Percentiles rank a stretch among this genome's conserved stretches.
phyloP scores from a whole-genome alignment of 2,797 vertebrate species.

The Argya squamiceps region DNA sequence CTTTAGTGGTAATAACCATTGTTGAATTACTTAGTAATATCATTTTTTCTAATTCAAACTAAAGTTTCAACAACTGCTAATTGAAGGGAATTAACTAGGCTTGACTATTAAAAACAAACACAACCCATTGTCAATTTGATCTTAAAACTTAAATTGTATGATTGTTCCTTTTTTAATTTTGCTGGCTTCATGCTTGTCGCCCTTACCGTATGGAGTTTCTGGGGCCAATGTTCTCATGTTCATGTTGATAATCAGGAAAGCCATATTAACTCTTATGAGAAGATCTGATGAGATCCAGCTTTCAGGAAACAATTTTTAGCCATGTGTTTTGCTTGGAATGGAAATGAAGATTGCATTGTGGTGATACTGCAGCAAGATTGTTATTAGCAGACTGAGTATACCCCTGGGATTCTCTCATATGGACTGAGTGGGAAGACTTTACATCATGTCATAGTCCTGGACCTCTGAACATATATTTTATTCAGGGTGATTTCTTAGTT shows the following conservation, averaged over 20 bases:
- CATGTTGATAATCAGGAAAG: not conserved
- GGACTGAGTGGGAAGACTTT: not conserved
- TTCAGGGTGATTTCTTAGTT: not conserved
- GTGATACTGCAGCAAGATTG: not conserved
- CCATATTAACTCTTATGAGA: not conserved
- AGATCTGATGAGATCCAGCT: not conserved
- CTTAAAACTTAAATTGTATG: not conserved
- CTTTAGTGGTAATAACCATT: not conserved
- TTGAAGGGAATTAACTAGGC: not conserved
- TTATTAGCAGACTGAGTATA: not conserved
- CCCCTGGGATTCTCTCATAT: not conserved
- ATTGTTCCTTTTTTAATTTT: not conserved
- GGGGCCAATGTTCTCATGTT: not conserved
- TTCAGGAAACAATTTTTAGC: not conserved
- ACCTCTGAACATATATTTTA: not conserved
- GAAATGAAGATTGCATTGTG: not conserved
- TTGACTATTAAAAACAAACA: not conserved
- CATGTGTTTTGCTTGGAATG: not conserved
- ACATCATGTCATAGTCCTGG: not conserved
- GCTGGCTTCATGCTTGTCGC: not conserved
- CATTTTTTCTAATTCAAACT: not conserved
- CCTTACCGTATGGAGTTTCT: not conserved
- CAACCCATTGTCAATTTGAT: not conserved
- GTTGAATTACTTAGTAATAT: conserved; percentile 31
- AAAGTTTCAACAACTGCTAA: not conserved